A percentile compares a stretch with the other conserved stretches of the same genome.
phyloP scores from a whole-genome alignment of 2,797 vertebrate genomes.

The Siniperca undulata region DNA sequence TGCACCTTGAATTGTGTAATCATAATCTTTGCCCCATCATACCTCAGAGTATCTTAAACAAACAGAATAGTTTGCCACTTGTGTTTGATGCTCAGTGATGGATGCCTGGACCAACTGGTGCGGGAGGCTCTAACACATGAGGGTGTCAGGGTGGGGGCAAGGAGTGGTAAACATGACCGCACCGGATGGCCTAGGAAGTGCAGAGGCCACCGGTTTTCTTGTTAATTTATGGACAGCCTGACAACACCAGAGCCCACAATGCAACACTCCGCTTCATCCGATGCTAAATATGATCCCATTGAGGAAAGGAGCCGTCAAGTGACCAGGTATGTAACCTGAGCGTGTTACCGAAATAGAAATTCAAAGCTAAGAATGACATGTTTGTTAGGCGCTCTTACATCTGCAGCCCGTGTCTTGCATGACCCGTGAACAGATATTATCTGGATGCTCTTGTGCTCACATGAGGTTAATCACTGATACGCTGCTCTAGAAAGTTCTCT shows the following conservation, averaged over 20 bases:
- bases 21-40: background rate
- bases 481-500: conserved; percentile 35
- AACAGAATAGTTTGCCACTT: background rate
- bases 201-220: conserved; percentile 83
- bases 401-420: conserved; percentile 1
- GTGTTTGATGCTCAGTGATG: conserved; percentile 68
- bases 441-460: conserved; percentile 42
- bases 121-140: conserved; percentile 60
- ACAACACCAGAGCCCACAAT: conserved; percentile 74
- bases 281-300: conserved; percentile 69
- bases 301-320: conserved; percentile 67
- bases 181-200: conserved; percentile 83
- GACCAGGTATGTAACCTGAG: conserved; percentile 74
- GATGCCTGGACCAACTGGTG: conserved; percentile 80
- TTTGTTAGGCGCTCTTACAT: conserved; percentile 55
- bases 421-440: conserved; percentile 61
- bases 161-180: conserved; percentile 80
- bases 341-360: conserved; percentile 64
- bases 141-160: conserved; percentile 62
- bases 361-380: conserved; percentile 61
- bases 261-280: conserved; percentile 52
- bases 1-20: background rate
- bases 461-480: conserved; percentile 49
- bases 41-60: background rate
- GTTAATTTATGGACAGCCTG: conserved; percentile 82